phyloP scores from a whole-genome alignment of 1,140 invertebrate genomes.

The Nixonia krombeini region DNA sequence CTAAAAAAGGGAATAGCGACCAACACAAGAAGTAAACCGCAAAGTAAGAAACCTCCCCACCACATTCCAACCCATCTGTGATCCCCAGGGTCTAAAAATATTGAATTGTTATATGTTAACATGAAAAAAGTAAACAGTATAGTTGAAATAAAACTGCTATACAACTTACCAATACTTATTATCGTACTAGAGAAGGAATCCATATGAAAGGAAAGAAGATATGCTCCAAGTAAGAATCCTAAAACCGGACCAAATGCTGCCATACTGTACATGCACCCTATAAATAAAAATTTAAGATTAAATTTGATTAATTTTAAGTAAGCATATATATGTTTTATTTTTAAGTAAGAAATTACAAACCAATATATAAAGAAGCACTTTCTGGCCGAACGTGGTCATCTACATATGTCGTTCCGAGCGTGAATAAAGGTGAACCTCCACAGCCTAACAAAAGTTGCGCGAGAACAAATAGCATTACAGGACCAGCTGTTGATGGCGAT shows the following conservation, averaged over 20 bases:
- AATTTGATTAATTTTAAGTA: too few relatives aligned
- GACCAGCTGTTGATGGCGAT: conserved; percentile 83
- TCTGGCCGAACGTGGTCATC: conserved; percentile 90
- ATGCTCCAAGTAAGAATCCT: conserved; percentile 91
- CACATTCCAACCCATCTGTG: conserved; percentile 94
- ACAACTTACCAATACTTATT: conserved; percentile 79
- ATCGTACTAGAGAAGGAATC: conserved; percentile 82
- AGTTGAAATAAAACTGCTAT: too few relatives aligned
- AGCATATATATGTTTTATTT: too few relatives aligned
- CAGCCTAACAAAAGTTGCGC: conserved; percentile 91
- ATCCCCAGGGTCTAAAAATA: conserved; percentile 81
- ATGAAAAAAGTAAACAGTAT: too few relatives aligned
- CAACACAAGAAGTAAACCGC: conserved; percentile 83
- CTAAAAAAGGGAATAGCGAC: conserved; percentile 90
- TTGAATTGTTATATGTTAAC: too few relatives aligned
- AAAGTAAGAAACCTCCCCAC: conserved; percentile 93
- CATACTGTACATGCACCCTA: conserved; percentile 93
- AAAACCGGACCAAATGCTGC: conserved; percentile 93
- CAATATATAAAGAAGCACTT: conserved; percentile 88
- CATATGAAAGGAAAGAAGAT: conserved; percentile 91
- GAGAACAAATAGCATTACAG: conserved; percentile 88
- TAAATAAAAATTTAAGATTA: conserved; percentile 62
- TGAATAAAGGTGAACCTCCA: conserved; percentile 90
- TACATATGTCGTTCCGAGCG: conserved; percentile 89
- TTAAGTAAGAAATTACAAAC: conserved; percentile 63